Evolutionary conservation across 1,140 invertebrate species (phyloP), one percentile per base, ranked within the genome.

Genomic region (Macrosteles quadrilineatus): DNA sequence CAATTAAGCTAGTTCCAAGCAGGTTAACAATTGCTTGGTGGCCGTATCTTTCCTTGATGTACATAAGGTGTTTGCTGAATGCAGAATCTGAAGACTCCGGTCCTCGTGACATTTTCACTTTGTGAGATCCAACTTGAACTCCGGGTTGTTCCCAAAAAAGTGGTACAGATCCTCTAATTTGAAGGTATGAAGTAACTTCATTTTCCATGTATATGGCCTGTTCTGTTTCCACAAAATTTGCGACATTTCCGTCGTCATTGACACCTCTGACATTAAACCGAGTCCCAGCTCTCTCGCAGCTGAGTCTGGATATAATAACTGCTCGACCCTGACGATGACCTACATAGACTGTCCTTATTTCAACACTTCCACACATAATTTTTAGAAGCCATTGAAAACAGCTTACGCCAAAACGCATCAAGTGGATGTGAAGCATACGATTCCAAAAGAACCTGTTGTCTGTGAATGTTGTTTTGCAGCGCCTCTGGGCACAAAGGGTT

Each of bases 181-280:
- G 93, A 3, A 95, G 79, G 77, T 91, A 93, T 12, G 92, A 94
- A 2, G 90, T 87, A 0, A 93, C 85, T 77, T 93, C 91, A 75
- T 93, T 90, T 79, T 98, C 96, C 73, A 98, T 84, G 77, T 90
- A 95, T 71, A 97, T 94, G 0, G 93, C 88, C 84, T 99, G 98
- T 83, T 99, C 98, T 0, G 97, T 99, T 87, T 99, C 98, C 11
- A 99, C 97, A 87, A 99, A 99, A 85, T 99, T 99, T 1, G 98
- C 98, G 36, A 99, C 98, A 85, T 98, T 93, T 0, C 98, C 98
- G 80, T 98, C 95, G 84, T 99, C 98, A 83, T 99, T 98, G 40
- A 91, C 94, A n/a, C 98, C 98, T 75, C 98, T 85, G 0, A 98
- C 97, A 84, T 99, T 98, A 79, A 99, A 99, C 73, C 94, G 21